A percentile compares a stretch with the other conserved stretches of the same genome.
Conservation (phyloP, 2,113 vertebrate genomes). For the Anguilla japonica region DNA sequence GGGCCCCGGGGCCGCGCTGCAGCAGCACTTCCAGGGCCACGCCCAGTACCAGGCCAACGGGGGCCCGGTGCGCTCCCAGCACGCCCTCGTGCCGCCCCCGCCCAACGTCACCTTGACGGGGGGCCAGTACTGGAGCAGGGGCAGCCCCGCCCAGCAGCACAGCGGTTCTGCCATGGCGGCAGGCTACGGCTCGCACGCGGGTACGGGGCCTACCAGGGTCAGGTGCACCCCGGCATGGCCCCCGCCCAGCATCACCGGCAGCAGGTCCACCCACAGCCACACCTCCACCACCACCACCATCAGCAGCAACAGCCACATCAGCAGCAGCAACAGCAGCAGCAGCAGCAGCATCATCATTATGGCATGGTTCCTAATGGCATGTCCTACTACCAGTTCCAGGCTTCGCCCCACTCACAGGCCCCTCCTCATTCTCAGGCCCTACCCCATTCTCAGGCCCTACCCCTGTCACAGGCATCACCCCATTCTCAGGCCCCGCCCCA, state of each 20-base stretch:
- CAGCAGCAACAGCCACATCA: conserved; percentile 50
- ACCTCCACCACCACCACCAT: conserved; percentile 61
- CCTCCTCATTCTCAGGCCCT: neutral
- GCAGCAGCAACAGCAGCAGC: conserved; percentile 60
- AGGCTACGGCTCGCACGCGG: conserved; percentile 68
- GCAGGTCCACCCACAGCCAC: conserved; percentile 58
- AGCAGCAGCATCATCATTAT: conserved; percentile 50
- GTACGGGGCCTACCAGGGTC: conserved; percentile 68
- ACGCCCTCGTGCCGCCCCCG: conserved; percentile 65
- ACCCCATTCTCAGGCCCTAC: neutral
- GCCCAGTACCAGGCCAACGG: conserved; percentile 87
- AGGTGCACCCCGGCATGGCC: conserved; percentile 48
- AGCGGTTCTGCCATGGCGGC: conserved; percentile 65
- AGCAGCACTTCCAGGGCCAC: conserved; percentile 72
- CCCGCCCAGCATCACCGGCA: conserved; percentile 48
- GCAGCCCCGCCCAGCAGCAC: conserved; percentile 77
- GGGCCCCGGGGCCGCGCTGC: conserved; percentile 57
- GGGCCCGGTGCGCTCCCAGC: conserved; percentile 68
- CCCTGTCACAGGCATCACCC: neutral
- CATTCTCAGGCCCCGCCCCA: neutral
- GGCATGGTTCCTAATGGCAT: conserved; percentile 27
- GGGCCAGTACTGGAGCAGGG: conserved; percentile 84
- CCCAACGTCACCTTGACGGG: conserved; percentile 68
- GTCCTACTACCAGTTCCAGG: conserved; percentile 57
- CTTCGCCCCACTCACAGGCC: conserved; percentile 10